phyloP scores from a whole-genome alignment of 2,888 invertebrate genomes.

The Hesperia comma region DNA sequence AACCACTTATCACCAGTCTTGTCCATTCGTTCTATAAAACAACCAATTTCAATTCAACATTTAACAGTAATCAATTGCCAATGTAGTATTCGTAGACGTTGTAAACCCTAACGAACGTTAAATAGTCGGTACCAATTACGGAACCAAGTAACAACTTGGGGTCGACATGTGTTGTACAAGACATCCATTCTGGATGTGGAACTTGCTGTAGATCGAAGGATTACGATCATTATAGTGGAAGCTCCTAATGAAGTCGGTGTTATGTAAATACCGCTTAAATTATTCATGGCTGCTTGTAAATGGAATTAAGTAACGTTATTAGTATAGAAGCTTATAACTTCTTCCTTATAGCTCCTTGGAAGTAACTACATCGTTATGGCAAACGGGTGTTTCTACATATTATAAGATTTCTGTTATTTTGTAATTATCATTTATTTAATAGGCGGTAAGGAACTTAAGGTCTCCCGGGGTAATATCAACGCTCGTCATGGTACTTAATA shows the following conservation, averaged over 20 bases:
- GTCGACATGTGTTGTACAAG: slow-evolving; percentile 23
- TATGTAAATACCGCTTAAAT: slow-evolving; percentile 31
- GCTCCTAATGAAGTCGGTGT: slow-evolving; percentile 30
- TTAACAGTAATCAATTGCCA: not conserved
- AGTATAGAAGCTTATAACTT: slow-evolving; percentile 18
- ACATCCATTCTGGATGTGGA: slow-evolving; percentile 16
- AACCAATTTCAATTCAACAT: too few relatives aligned
- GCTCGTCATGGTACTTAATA: too few relatives aligned
- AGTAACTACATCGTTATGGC: slow-evolving; percentile 3
- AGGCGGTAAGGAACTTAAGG: too few relatives aligned
- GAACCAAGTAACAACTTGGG: not conserved
- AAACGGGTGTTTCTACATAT: not conserved
- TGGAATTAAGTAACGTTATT: slow-evolving; percentile 29
- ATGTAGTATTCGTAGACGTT: not conserved
- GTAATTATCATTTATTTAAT: too few relatives aligned
- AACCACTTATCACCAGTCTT: too few relatives aligned
- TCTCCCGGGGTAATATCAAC: too few relatives aligned
- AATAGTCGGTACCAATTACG: not conserved
- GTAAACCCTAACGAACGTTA: not conserved
- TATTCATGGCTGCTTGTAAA: slow-evolving; percentile 32
- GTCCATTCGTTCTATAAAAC: too few relatives aligned
- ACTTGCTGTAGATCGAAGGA: slow-evolving; percentile 24
- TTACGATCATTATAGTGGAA: slow-evolving; percentile 31
- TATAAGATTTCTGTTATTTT: too few relatives aligned
- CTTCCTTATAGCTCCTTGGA: not conserved